Percentiles rank a stretch among this genome's conserved stretches.
These are phyloP conservation scores for Rattus rattus DNA, from an alignment of 2,113 vertebrate species.

Conservation along the genomic window DNA sequence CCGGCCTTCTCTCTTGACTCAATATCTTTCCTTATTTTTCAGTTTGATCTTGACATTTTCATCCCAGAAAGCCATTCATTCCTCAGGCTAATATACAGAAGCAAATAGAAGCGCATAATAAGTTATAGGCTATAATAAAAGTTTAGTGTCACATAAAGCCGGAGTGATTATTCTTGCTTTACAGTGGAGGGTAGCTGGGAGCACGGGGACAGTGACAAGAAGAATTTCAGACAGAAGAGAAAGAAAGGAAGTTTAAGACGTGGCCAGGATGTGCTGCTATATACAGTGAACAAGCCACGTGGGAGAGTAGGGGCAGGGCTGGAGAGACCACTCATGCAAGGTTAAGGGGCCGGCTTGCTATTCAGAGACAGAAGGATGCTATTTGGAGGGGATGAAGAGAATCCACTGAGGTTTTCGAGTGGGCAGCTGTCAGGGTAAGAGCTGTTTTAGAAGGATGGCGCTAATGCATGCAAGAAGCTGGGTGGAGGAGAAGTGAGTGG, in stretches of 20 bases:
- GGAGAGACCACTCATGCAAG: neutral
- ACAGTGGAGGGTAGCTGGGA: neutral
- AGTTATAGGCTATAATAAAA: neutral
- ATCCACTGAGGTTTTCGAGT: neutral
- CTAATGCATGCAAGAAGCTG: constrained; percentile 1
- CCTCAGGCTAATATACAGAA: neutral
- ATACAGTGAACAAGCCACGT: neutral
- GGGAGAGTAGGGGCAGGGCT: neutral
- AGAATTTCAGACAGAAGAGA: neutral
- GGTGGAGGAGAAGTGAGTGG: neutral
- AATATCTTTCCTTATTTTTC: neutral
- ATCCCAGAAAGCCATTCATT: neutral
- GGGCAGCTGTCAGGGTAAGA: neutral
- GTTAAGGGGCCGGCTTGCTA: neutral
- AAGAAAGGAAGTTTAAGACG: neutral
- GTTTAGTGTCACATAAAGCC: neutral
- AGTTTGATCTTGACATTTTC: constrained; percentile 32
- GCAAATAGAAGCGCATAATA: neutral
- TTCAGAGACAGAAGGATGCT: neutral
- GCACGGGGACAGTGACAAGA: neutral
- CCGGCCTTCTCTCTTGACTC: neutral
- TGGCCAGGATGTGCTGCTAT: neutral
- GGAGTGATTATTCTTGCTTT: neutral
- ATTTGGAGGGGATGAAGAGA: neutral
- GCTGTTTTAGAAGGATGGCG: constrained; percentile 31